A percentile compares a stretch with the other conserved stretches of the same genome.
Conservation (phyloP, 2,797 vertebrate species). For the Acanthurus leucopareius region DNA sequence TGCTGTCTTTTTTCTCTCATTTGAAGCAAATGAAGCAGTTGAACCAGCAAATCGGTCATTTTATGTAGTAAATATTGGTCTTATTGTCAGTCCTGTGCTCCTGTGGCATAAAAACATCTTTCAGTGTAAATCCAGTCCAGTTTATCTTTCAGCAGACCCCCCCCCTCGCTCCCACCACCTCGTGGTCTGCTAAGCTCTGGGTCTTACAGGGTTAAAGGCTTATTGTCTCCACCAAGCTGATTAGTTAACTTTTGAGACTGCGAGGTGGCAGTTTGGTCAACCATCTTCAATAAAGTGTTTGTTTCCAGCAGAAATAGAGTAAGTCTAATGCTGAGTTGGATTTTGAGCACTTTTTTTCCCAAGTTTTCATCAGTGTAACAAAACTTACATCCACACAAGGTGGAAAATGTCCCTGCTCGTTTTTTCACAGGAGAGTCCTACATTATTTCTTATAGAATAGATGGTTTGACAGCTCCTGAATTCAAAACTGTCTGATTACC, state of each 20-base stretch:
- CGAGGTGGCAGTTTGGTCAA: conserved; percentile 21
- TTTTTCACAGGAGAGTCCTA: conserved; percentile 7
- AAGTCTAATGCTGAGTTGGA: background rate
- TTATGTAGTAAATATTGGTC: conserved; percentile 2
- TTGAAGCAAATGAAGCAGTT: too few relatives aligned
- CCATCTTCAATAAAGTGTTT: background rate
- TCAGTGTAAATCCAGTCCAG: conserved; percentile 37
- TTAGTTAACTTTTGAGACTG: conserved; percentile 76
- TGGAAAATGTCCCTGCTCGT: background rate
- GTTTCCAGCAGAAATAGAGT: background rate
- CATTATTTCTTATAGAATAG: conserved; percentile 11
- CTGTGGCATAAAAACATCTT: conserved; percentile 36
- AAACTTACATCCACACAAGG: background rate
- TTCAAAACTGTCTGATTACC: conserved; percentile 31
- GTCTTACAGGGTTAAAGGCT: conserved; percentile 77
- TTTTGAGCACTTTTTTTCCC: background rate
- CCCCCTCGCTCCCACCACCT: conserved; percentile 6
- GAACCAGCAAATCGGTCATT: background rate
- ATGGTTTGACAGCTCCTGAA: conserved; percentile 21
- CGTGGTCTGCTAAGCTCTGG: conserved; percentile 59
- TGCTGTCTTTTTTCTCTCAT: too few relatives aligned
- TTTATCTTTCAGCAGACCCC: conserved; percentile 38
- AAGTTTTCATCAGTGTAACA: background rate
- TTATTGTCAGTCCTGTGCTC: background rate
- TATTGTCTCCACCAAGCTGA: conserved; percentile 75